Percentiles rank a stretch among this genome's conserved stretches.
Evolutionary conservation across 1,140 invertebrate genomes (phyloP).

Genomic region (Bombus turneri): DNA sequence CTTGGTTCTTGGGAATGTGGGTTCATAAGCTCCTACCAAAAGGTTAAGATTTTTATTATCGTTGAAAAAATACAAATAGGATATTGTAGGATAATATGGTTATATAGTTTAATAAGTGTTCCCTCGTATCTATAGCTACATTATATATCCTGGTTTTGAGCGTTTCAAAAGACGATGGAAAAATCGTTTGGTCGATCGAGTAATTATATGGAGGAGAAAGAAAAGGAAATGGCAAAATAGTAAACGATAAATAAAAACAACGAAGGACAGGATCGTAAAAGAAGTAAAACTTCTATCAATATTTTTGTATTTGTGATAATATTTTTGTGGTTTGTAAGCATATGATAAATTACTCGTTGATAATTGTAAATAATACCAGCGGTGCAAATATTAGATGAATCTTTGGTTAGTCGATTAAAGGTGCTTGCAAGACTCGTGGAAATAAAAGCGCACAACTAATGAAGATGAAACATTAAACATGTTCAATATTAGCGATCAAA

Average conservation of each 20-base stretch:
- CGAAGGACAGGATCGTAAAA: neutral
- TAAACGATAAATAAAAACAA: too few relatives aligned
- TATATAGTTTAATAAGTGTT: too few relatives aligned
- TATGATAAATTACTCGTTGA: neutral
- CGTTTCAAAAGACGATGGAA: too few relatives aligned
- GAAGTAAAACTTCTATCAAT: neutral
- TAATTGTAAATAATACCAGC: neutral
- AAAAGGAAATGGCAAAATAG: neutral
- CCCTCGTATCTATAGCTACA: accelerated
- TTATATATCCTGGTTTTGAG: too few relatives aligned
- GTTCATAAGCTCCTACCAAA: accelerated
- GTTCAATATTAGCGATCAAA: conserved; percentile 35
- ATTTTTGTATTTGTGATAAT: neutral
- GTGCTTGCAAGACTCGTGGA: neutral
- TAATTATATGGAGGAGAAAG: neutral
- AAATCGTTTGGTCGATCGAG: too few relatives aligned
- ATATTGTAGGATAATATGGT: too few relatives aligned
- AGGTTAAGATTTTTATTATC: too few relatives aligned
- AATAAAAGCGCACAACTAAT: conserved; percentile 21
- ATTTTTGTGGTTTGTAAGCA: neutral
- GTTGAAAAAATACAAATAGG: too few relatives aligned
- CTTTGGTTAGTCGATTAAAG: conserved; percentile 4
- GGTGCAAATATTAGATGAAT: neutral
- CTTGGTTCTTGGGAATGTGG: too few relatives aligned
- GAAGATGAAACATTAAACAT: conserved; percentile 27